Evolutionary conservation across 2,113 vertebrate species (phyloP), one percentile per base, ranked within the genome.

Genomic region (Mugil cephalus): DNA sequence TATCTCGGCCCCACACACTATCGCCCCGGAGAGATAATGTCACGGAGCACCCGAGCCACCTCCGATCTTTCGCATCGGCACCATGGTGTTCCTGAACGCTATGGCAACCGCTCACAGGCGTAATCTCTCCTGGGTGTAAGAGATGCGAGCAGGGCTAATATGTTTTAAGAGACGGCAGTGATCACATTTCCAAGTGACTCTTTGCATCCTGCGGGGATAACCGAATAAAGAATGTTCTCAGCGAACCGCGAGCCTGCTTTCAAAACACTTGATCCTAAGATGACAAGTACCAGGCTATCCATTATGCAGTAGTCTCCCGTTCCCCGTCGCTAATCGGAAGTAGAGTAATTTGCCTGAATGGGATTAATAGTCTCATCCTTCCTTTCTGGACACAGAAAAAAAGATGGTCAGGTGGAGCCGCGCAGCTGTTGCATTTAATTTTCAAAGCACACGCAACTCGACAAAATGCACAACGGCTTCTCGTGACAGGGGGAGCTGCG

Each of bases 71-170:
- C 56, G 67, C 70, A 87, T 82, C 82, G 67, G 87, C 69, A 14
- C 71, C 69, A 42, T 61, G 70, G 69, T 58, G 75, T 70, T 76
- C 64, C 53, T 34, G 77, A 80, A 69, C 85, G 72, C 82, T 80
- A 82, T 74, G 74, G 73, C 83, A 84, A 87, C 87, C 71, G 85
- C 83, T 86, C 70, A 13, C 54, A 36, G 35, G 18, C 43, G 42
- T 68, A 74, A 89, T 79, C 82, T 84, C 79, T 80, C 73, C 51
- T 34, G 84, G 73, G 86, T 75, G 77, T 61, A 30, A 30, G 80
- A 86, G 75, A 83, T 69, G 84, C 82, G 85, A 85, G 89, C 69
- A 79, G 43, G 59, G 30, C 75, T 82, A 82, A 82, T 72, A 67
- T 74, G 84, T 79, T 85, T 77, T 59, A 82, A 74, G 73, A 83